A percentile compares a stretch with the other conserved stretches of the same genome.
phyloP scores from a whole-genome alignment of 2,797 vertebrate genomes.

The Parambassis ranga region DNA sequence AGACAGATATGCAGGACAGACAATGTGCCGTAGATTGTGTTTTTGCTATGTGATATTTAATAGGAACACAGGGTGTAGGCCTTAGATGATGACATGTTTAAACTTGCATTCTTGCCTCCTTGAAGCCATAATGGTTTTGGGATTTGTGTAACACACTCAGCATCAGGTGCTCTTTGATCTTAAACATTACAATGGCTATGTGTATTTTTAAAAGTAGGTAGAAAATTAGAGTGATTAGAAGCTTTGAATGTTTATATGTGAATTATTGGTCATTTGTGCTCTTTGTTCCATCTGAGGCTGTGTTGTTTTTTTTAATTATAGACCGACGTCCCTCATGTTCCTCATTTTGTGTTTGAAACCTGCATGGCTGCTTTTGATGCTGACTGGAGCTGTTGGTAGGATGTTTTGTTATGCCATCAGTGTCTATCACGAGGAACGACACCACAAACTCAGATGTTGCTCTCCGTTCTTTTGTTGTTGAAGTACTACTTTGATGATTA shows the following conservation, averaged over 20 bases:
- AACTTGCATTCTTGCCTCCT: constrained; percentile 29
- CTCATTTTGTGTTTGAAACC: not conserved
- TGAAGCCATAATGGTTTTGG: not conserved
- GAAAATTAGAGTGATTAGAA: not conserved
- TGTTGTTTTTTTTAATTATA: not conserved
- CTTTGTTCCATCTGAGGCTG: no score
- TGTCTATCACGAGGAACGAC: not conserved
- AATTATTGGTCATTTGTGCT: no score
- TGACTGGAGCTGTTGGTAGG: not conserved
- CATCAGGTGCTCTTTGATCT: not conserved
- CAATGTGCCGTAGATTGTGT: not conserved
- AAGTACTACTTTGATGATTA: constrained; percentile 26
- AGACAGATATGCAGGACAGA: not conserved
- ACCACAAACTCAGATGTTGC: constrained; percentile 2
- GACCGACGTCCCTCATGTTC: not conserved
- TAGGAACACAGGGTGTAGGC: not conserved
- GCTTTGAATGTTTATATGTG: no score
- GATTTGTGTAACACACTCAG: constrained; percentile 3
- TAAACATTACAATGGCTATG: not conserved
- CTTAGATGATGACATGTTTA: constrained; percentile 39
- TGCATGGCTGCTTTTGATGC: not conserved
- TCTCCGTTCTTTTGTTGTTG: not conserved
- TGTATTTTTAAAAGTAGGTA: not conserved
- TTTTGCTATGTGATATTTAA: not conserved
- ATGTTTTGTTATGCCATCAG: not conserved